phyloP scores from a whole-genome alignment of 2,797 vertebrate genomes.

The Petrocephalus sullivani region DNA sequence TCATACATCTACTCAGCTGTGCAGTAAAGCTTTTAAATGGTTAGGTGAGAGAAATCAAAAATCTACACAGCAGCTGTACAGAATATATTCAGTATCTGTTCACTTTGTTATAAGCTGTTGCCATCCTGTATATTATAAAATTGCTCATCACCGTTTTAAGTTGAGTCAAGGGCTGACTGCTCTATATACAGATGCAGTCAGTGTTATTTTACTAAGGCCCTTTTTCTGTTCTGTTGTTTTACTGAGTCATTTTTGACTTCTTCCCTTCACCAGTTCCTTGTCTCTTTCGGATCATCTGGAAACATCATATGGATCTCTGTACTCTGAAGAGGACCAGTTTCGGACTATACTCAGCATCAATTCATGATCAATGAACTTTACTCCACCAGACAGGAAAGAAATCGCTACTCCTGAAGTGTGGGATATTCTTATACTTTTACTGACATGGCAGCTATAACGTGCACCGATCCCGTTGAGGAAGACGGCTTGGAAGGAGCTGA shows the following conservation, averaged over 20 bases:
- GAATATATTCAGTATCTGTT: conserved; percentile 25
- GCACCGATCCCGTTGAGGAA: conserved; percentile 55
- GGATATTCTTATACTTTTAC: conserved; percentile 29
- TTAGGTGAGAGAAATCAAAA: conserved; percentile 31
- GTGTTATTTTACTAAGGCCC: not conserved
- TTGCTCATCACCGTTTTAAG: not conserved
- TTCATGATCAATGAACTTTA: conserved; percentile 61
- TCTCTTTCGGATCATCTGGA: conserved; percentile 30
- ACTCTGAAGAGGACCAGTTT: conserved; percentile 46
- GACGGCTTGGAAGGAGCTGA: conserved; percentile 44
- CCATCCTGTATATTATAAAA: not conserved
- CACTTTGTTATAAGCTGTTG: not conserved
- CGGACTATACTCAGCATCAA: conserved; percentile 40
- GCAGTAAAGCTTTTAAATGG: conserved; percentile 10
- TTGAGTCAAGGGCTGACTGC: not conserved
- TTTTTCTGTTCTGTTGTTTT: not conserved
- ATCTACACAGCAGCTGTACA: conserved; percentile 20
- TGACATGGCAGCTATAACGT: conserved; percentile 61
- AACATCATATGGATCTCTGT: conserved; percentile 63
- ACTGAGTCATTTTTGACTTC: conserved; percentile 14
- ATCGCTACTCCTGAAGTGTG: conserved; percentile 37
- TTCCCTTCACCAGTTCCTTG: conserved; percentile 28
- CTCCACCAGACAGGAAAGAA: conserved; percentile 44
- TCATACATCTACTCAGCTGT: conserved; percentile 28
- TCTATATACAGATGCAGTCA: not conserved